Evolutionary conservation across 1,140 invertebrate species (phyloP).

Genomic region (Ceratina calcarata): DNA sequence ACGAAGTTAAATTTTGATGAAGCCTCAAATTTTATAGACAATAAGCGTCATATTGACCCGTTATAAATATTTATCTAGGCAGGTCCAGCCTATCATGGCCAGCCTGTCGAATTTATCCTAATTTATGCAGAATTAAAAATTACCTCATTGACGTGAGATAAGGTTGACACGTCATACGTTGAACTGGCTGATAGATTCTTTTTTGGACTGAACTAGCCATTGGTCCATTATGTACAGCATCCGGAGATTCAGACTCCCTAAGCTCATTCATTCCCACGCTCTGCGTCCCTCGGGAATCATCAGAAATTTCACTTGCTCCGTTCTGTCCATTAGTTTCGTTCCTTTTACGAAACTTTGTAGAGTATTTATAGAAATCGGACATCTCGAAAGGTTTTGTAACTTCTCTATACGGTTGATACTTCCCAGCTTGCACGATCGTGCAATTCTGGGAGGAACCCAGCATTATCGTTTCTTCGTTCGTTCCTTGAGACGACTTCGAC

Average conservation of each 20-base stretch:
- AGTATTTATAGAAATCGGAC: conserved; percentile 98
- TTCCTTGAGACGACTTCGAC: conserved; percentile 70
- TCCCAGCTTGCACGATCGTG: conserved; percentile 91
- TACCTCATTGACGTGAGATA: conserved; percentile 64
- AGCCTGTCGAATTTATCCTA: not conserved
- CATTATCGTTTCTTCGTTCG: conserved; percentile 80
- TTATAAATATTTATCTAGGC: conserved; percentile 8
- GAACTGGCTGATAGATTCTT: conserved; percentile 79
- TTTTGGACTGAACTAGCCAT: conserved; percentile 75
- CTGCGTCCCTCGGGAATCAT: conserved; percentile 37
- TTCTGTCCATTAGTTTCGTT: conserved; percentile 63
- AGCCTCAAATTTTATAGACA: not conserved
- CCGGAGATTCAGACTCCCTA: conserved; percentile 28
- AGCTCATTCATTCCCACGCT: conserved; percentile 12
- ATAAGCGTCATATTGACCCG: not conserved
- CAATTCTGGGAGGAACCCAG: conserved; percentile 89
- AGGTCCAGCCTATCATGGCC: conserved; percentile 51
- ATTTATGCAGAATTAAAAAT: not conserved
- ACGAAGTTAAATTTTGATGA: not conserved
- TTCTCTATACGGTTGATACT: conserved; percentile 95
- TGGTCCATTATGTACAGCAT: conserved; percentile 37
- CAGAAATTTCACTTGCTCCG: conserved; percentile 31
- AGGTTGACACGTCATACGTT: conserved; percentile 79
- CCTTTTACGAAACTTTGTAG: conserved; percentile 92
- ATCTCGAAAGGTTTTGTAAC: conserved; percentile 97